Percentiles rank a stretch among this genome's conserved stretches.
Evolutionary conservation across 2,888 invertebrate genomes (phyloP).

Genomic region (Micoletzkya japonica): DNA sequence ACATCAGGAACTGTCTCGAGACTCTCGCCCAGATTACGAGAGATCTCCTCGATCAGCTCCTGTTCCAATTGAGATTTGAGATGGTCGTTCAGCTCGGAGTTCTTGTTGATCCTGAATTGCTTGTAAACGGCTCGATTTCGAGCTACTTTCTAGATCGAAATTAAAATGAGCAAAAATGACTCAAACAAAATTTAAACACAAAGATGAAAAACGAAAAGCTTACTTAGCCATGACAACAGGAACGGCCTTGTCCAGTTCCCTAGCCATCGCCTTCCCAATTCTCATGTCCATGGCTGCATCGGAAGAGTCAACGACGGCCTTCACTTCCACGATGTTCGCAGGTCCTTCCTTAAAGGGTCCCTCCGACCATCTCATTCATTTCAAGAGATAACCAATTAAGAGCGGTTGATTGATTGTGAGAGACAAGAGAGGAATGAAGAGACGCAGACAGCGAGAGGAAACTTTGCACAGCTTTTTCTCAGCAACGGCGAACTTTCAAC

Average conservation of each 20-base stretch:
- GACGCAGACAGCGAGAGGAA: no score
- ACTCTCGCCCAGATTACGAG: slow-evolving; percentile 10
- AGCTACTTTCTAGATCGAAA: not conserved
- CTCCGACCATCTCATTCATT: not conserved
- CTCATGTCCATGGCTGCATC: slow-evolving; percentile 31
- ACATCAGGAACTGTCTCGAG: slow-evolving; percentile 27
- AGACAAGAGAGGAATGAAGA: no score
- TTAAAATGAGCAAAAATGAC: not conserved
- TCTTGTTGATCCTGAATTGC: slow-evolving; percentile 13
- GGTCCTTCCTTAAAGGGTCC: slow-evolving; percentile 28
- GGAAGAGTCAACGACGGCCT: slow-evolving; percentile 44
- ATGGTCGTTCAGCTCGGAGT: not conserved
- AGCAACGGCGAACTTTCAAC: no score
- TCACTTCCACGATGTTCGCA: slow-evolving; percentile 48
- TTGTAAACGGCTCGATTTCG: not conserved
- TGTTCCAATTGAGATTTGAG: slow-evolving; percentile 11
- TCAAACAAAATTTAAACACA: not conserved
- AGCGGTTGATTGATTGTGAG: no score
- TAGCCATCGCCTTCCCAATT: slow-evolving; percentile 38
- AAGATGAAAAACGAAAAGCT: not conserved
- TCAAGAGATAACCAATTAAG: not conserved
- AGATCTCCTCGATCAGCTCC: slow-evolving; percentile 24
- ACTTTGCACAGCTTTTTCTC: no score
- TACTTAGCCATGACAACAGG: slow-evolving; percentile 42
- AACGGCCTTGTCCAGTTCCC: slow-evolving; percentile 44